Conservation (phyloP, 2,113 vertebrate genomes). For the Typhlomys cinereus region DNA sequence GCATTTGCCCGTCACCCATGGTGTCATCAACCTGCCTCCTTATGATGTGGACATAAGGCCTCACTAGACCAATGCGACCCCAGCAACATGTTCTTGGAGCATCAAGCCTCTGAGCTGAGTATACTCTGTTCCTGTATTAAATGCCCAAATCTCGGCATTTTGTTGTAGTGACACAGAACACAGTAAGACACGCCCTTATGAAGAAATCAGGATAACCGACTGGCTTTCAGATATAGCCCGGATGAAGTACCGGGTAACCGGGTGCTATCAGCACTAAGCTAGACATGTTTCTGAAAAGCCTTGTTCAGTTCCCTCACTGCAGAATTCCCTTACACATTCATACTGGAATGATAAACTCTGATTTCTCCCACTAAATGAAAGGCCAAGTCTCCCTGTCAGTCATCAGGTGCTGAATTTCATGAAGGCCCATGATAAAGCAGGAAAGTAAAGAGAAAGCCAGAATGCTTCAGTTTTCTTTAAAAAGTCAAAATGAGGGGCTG, state of each 20-base stretch:
- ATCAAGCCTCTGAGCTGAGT: background rate
- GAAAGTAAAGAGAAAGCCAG: background rate
- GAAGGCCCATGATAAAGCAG: background rate
- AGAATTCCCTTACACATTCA: conserved; percentile 15
- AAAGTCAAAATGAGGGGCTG: background rate
- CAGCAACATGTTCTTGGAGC: background rate
- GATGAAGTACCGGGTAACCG: background rate
- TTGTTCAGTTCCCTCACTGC: background rate
- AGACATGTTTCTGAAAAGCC: background rate
- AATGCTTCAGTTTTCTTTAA: background rate
- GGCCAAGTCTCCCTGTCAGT: background rate
- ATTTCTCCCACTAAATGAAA: conserved; percentile 11
- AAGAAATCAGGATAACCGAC: background rate
- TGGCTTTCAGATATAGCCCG: background rate
- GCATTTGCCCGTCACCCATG: background rate
- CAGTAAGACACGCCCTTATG: background rate
- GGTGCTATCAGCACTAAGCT: background rate
- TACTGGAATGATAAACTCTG: background rate
- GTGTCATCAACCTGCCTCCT: background rate
- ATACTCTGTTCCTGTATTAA: background rate
- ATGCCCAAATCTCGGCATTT: background rate
- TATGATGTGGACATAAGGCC: background rate
- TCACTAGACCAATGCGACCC: background rate
- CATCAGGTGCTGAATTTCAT: background rate
- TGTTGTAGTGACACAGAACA: background rate